Evolutionary conservation across 2,113 vertebrate species (phyloP).

Genomic region (Oncorhynchus keta): DNA sequence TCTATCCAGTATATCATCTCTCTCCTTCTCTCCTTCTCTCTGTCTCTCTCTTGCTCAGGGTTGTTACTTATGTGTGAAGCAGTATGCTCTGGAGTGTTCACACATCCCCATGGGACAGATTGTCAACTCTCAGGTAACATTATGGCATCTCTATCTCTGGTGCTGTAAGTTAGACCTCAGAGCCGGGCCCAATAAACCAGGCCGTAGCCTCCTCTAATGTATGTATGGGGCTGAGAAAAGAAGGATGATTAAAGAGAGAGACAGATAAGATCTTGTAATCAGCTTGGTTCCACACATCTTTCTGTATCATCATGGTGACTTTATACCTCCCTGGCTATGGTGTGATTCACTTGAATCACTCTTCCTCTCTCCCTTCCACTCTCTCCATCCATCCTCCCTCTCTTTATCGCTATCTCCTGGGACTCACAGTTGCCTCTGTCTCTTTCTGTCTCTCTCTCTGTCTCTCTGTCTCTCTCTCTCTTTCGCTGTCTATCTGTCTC

Average conservation of each 20-base stretch:
- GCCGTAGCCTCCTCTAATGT: not conserved
- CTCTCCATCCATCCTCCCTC: no score
- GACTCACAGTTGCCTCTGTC: not conserved
- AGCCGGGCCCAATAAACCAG: not conserved
- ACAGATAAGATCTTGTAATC: not conserved
- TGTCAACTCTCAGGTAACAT: constrained; percentile 96
- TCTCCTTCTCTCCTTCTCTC: not conserved
- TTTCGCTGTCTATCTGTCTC: not conserved
- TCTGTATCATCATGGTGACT: not conserved
- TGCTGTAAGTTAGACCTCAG: not conserved
- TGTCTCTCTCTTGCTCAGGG: constrained; percentile 73
- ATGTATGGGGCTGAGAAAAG: not conserved
- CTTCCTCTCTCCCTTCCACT: no score
- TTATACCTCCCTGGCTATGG: no score
- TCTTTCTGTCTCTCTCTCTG: not conserved
- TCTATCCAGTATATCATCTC: not conserved
- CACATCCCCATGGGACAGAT: constrained; percentile 97
- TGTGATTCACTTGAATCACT: not conserved
- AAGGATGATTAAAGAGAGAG: not conserved
- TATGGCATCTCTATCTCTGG: not conserved
- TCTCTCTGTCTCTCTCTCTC: not conserved
- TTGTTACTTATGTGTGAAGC: constrained; percentile 98
- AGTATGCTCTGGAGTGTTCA: constrained; percentile 95
- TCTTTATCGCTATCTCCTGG: no score
- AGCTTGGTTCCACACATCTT: not conserved